These are phyloP conservation scores for Anastrepha ludens DNA, from an alignment of 1,140 invertebrate genomes.

Conservation along the genomic window DNA sequence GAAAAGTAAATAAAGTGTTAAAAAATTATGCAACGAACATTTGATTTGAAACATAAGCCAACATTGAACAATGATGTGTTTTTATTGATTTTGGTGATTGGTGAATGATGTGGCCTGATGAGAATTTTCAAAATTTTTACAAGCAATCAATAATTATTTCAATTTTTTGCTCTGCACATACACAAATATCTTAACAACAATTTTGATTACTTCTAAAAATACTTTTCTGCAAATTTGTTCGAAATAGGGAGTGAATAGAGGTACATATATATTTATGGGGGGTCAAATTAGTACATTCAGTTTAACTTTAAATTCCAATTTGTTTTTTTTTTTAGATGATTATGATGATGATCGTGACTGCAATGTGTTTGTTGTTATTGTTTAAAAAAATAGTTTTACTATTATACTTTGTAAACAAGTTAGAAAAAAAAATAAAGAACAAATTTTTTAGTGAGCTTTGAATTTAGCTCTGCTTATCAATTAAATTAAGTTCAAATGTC, in stretches of 20 bases:
- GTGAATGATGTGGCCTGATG: conserved; percentile 50
- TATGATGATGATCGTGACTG: conserved; percentile 37
- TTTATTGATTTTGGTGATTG: conserved; percentile 36
- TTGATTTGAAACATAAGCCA: background rate
- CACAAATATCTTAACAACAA: background rate
- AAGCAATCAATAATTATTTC: background rate
- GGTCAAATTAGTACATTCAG: background rate
- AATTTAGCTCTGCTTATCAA: too few relatives aligned
- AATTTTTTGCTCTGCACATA: conserved; percentile 2
- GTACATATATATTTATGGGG: background rate
- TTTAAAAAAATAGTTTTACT: too few relatives aligned
- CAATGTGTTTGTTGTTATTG: conserved; percentile 51
- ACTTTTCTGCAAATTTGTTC: background rate
- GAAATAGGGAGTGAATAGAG: background rate
- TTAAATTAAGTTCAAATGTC: too few relatives aligned
- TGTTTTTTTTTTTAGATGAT: background rate
- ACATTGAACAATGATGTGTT: conserved; percentile 41
- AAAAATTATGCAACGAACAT: conserved; percentile 25
- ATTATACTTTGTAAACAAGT: too few relatives aligned
- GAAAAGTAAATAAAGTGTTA: background rate
- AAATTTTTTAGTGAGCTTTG: too few relatives aligned
- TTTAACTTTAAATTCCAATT: conserved; percentile 10
- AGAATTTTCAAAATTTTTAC: conserved; percentile 36
- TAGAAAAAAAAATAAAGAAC: too few relatives aligned
- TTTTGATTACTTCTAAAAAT: background rate